Conservation (phyloP, 2,797 vertebrate species). For the Channallabes apus region DNA sequence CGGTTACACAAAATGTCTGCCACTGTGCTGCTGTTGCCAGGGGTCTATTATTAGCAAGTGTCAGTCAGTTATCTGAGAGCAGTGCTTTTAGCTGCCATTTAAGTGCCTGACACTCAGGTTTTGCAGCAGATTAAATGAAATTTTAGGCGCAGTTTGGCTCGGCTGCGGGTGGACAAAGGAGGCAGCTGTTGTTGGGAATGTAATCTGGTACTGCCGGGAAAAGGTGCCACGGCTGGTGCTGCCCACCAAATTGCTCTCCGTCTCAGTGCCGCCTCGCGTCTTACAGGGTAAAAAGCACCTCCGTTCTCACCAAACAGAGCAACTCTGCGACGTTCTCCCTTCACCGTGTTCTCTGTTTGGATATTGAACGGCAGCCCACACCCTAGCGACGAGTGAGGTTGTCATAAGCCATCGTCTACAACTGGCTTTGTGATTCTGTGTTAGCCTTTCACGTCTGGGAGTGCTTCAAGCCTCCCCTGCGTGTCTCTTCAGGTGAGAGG, state of each 20-base stretch:
- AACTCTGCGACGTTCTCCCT: constrained; percentile 32
- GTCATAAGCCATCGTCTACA: constrained; percentile 31
- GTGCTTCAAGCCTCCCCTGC: constrained; percentile 21
- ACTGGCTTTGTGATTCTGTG: constrained; percentile 26
- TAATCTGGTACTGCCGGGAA: constrained; percentile 66
- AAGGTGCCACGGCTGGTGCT: constrained; percentile 54
- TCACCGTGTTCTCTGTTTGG: constrained; percentile 40
- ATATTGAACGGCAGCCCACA: constrained; percentile 30
- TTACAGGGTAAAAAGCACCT: constrained; percentile 2
- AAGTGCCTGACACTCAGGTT: constrained; percentile 79
- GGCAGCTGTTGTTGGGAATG: constrained; percentile 76
- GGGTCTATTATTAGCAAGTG: constrained; percentile 81
- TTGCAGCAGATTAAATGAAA: constrained; percentile 83
- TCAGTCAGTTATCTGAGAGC: constrained; percentile 82
- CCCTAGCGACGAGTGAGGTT: constrained; percentile 41
- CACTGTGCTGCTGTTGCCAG: constrained; percentile 58
- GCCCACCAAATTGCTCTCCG: constrained; percentile 37
- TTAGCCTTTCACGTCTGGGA: constrained; percentile 4
- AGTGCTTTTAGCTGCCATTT: constrained; percentile 81
- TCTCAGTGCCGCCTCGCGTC: constrained; percentile 21
- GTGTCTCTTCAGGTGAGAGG: constrained; percentile 33
- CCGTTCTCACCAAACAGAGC: constrained; percentile 5
- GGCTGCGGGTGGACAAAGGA: constrained; percentile 74
- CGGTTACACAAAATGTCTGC: constrained; percentile 76
- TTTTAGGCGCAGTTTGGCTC: constrained; percentile 80